Base-by-base conservation (phyloP, 2,797 vertebrate species). In the Glossophaga mutica region DNA sequence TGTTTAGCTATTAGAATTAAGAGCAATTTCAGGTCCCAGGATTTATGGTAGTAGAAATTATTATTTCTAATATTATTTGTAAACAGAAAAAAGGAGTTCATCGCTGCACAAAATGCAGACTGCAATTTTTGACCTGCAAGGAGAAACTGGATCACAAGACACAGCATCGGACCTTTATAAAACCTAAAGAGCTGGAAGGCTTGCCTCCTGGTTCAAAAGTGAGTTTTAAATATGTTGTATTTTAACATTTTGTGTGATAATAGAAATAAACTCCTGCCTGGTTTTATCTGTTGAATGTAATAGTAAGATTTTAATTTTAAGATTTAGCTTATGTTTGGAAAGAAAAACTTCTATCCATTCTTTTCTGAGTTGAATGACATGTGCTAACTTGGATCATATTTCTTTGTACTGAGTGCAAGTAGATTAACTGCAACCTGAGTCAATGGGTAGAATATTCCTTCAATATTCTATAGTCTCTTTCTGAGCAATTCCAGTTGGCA, bases 151-250 rank as follows among this genome's bases (percentile, higher is more conserved):
- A 99, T 85, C 99, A 99, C 97, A 99, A 99, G 97, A 98, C 98
- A 92, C 99, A 99, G 15, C 99, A 99, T 97, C 99, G 99, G 97
- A 99, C 99, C 0, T 99, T 99, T 98, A 99, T 98, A 98, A 99
- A 99, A 96, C 99, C 99, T 62, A 99, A 98, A 98, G 99, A 99
- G 93, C 98, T 99, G 87, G 99, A 99, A 97, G 99, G 99, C 48
- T 98, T 99, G 96, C 99, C 99, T 97, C 99, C 99, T 78, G 99
- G 99, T 98, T 99, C 99, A 91, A 99, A 99, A 99, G 99, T 99
- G 90, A 97, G 92, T 93, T 92, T 94, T 73, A 90, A 85, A 52
- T 95, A 74, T 90, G 44, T 89, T 96, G 19, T 77, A 55, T 93
- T 87, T 91, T 95, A 93, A 71, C 12, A 68, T 91, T 88, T 96